Evolutionary conservation across 1,140 invertebrate genomes (phyloP).

Genomic region (Ceratitis capitata): DNA sequence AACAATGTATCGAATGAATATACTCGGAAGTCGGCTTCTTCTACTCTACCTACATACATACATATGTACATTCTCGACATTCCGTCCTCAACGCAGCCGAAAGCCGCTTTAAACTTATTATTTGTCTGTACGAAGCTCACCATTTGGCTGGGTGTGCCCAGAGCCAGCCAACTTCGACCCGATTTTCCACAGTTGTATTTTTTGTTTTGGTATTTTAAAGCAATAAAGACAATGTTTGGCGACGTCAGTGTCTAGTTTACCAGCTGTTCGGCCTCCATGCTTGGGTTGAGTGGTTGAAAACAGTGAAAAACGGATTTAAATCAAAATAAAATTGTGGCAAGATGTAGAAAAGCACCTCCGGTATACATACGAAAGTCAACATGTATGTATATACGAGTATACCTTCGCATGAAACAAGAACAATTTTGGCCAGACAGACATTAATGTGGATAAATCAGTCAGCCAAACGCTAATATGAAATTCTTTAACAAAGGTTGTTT

Average conservation of each 20-base stretch:
- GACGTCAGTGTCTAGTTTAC: neutral
- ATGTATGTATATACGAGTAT: neutral
- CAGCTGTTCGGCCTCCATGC: neutral
- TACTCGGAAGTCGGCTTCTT: neutral
- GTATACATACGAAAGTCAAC: neutral
- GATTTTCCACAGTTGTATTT: neutral
- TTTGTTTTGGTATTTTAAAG: neutral
- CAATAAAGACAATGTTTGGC: neutral
- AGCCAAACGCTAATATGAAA: neutral
- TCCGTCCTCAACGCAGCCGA: neutral
- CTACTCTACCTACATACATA: neutral
- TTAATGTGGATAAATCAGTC: neutral
- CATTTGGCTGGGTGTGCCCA: constrained; percentile 1
- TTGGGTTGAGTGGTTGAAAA: neutral
- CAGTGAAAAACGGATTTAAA: constrained; percentile 6
- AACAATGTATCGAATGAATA: neutral
- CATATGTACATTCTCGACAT: neutral
- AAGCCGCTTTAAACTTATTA: neutral
- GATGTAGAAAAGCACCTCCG: neutral
- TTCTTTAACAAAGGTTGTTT: neutral
- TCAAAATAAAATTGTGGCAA: neutral
- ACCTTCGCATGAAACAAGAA: neutral
- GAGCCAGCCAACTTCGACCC: neutral
- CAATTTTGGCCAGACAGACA: neutral
- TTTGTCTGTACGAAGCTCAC: neutral